Percentiles rank a stretch among this genome's conserved stretches.
Conservation (phyloP, 1,140 invertebrate species). For the Tribolium madens region DNA sequence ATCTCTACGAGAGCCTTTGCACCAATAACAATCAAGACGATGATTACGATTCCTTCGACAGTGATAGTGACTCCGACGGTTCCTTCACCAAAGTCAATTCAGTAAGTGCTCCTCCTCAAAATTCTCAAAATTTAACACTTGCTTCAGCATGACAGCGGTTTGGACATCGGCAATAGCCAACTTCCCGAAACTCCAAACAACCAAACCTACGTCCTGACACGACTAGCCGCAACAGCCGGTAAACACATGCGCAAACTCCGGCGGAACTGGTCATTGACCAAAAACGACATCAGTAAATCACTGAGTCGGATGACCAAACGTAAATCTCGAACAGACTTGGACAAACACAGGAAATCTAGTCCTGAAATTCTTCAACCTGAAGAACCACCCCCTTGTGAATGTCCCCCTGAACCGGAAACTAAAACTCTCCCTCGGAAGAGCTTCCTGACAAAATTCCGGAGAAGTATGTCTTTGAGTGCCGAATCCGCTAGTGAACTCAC, state of each 20-base stretch:
- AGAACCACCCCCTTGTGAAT: background rate
- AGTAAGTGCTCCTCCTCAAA: slow-evolving; percentile 31
- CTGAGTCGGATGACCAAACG: slow-evolving; percentile 61
- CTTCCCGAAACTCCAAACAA: slow-evolving; percentile 71
- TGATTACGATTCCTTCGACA: slow-evolving; percentile 75
- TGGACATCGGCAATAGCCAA: slow-evolving; percentile 69
- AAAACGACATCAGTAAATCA: slow-evolving; percentile 63
- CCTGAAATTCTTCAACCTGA: slow-evolving; percentile 1
- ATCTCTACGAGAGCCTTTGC: slow-evolving; percentile 72
- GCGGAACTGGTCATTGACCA: slow-evolving; percentile 59
- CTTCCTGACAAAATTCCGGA: slow-evolving; percentile 61
- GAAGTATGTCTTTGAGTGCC: slow-evolving; percentile 60
- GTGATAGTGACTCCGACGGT: slow-evolving; percentile 71
- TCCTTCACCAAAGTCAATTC: slow-evolving; percentile 61
- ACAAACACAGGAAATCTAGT: slow-evolving; percentile 30
- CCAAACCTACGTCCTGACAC: slow-evolving; percentile 68
- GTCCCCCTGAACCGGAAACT: background rate
- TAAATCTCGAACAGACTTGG: slow-evolving; percentile 60
- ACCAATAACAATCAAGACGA: slow-evolving; percentile 64
- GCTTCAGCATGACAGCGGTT: slow-evolving; percentile 66
- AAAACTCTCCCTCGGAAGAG: slow-evolving; percentile 48
- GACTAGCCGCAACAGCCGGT: slow-evolving; percentile 59
- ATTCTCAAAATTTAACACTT: background rate
- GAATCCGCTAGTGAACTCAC: slow-evolving; percentile 56
- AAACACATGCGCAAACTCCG: slow-evolving; percentile 61